Evolutionary conservation across 2,113 vertebrate genomes (phyloP).

Genomic region (Oryzias curvinotus): DNA sequence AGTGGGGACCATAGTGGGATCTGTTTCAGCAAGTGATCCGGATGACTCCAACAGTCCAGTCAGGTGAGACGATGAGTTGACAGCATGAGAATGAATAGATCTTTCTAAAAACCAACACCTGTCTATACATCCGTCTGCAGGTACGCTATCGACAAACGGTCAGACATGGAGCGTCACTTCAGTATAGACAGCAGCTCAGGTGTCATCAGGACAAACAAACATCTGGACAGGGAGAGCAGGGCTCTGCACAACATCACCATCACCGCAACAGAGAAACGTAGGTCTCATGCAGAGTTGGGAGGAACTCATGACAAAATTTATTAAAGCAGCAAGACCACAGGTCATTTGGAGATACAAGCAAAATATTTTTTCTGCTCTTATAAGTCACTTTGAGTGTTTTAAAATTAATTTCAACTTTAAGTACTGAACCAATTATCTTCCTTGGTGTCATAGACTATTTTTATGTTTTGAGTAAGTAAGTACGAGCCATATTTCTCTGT

Average conservation of each 20-base stretch:
- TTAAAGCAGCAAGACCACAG: too few species aligned
- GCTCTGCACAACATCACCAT: conserved; percentile 43
- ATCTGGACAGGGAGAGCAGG: conserved; percentile 36
- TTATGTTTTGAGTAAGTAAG: too few species aligned
- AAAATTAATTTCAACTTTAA: too few species aligned
- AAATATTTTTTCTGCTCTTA: too few species aligned
- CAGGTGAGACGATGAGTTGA: background rate
- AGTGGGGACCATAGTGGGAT: conserved; percentile 35
- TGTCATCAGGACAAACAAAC: conserved; percentile 19
- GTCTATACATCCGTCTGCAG: conserved; percentile 5
- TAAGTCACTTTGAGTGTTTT: too few species aligned
- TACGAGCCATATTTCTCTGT: too few species aligned
- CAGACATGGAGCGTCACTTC: conserved; percentile 16
- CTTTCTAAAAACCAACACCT: background rate
- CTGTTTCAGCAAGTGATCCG: conserved; percentile 34
- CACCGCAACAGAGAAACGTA: conserved; percentile 32
- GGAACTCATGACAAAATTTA: too few species aligned
- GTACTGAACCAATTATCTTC: too few species aligned
- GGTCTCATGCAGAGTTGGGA: conserved; percentile 2
- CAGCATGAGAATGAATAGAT: too few species aligned
- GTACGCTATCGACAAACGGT: conserved; percentile 37
- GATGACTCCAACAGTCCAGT: conserved; percentile 31
- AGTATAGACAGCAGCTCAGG: conserved; percentile 36
- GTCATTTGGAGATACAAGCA: too few species aligned
- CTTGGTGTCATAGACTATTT: too few species aligned